Evolutionary conservation across 2,113 vertebrate species (phyloP).

Genomic region (Patagioenas fasciata): DNA sequence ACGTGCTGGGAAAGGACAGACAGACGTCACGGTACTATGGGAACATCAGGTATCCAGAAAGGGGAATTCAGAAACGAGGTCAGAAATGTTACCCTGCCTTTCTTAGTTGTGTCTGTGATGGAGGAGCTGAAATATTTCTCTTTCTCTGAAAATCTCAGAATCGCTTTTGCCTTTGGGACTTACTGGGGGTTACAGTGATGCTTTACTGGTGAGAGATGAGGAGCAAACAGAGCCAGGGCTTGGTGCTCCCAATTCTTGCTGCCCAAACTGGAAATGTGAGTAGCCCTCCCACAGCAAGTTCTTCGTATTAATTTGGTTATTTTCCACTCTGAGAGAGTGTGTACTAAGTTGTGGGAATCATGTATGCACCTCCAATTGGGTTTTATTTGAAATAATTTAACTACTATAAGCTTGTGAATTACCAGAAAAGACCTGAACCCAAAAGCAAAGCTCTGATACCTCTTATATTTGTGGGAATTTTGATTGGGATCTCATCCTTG

Average conservation of each 20-base stretch:
- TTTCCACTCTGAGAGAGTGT: neutral
- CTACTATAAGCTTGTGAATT: neutral
- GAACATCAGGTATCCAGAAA: neutral
- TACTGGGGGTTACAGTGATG: neutral
- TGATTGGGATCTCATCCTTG: neutral
- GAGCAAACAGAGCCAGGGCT: neutral
- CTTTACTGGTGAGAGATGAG: neutral
- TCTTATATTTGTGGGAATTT: neutral
- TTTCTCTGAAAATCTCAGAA: neutral
- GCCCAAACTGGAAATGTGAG: neutral
- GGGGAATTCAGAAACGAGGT: neutral
- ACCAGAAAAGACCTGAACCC: neutral
- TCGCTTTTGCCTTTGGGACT: neutral
- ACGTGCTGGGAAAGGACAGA: neutral
- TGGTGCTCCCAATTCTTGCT: neutral
- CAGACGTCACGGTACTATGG: fast-evolving
- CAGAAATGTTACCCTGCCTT: neutral
- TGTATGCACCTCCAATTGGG: fast-evolving
- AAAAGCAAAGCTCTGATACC: neutral
- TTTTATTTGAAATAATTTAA: neutral
- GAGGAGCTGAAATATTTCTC: neutral
- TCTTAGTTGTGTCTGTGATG: neutral
- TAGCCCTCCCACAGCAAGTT: neutral
- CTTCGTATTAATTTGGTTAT: neutral
- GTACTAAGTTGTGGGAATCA: neutral